Evolutionary conservation across 2,797 vertebrate genomes (phyloP), one percentile per base, ranked within the genome.

Genomic region (Gymnopithys bicolor): DNA sequence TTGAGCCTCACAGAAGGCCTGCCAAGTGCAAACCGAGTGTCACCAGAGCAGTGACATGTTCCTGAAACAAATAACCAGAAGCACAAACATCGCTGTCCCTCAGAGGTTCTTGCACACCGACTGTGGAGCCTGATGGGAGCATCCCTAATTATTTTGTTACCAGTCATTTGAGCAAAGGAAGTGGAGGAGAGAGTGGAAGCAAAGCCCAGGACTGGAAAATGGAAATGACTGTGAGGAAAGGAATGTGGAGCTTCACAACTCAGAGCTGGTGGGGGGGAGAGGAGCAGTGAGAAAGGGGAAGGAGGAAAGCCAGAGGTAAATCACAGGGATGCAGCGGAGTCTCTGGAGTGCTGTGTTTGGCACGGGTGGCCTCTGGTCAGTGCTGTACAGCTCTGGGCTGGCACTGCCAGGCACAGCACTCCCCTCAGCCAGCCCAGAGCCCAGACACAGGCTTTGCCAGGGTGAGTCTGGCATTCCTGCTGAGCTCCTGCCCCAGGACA

Each of bases 81-180:
- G 32, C 51, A 53, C 71, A 39, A 56, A 68, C 37, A 7, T 41
- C 33, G n/a, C 74, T 11, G 63, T 69, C 39, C 46, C 70, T 82
- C 46, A 2, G 4, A 30, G 41, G n/a, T 41, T 69, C 33, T 6
- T 15, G 30, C 0, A 0, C 56, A 37, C 9, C 32, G 4, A 19
- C 59, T 59, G 28, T 56, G 15, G 19, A 75, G 70, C 51, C 70
- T 10, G 78, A 25, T 5, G 24, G 75, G 76, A 87, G 76, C 85
- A 87, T 89, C 96, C 43, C 79, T 13, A 4, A n/a, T 30, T 45
- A 60, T 39, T 91, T 39, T 56, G 70, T 82, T 41, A 45, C 37
- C 85, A 87, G 46, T 86, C 87, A 87, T 87, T 23, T 43, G 96
- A 95, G 97, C 94, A 95, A 91, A 96, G 95, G 97, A 97, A 97